Percentiles rank a stretch among this genome's conserved stretches.
Conservation (phyloP, 2,113 vertebrate species). For the Melozone crissalis region DNA sequence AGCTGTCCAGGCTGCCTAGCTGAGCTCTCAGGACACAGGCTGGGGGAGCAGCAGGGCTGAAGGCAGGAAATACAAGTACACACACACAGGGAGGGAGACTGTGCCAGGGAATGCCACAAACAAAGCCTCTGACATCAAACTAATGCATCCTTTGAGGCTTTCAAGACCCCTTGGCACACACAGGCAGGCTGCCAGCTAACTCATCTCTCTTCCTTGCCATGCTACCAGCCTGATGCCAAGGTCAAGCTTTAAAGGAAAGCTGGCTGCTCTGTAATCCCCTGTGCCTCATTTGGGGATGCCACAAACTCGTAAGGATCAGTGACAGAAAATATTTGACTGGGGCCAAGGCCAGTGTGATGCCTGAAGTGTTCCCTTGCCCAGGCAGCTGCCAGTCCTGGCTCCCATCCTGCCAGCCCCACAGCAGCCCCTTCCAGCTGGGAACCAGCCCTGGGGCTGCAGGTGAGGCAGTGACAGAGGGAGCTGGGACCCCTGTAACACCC, state of each 20-base stretch:
- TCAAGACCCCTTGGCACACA: constrained; percentile 1
- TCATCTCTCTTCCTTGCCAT: constrained; percentile 27
- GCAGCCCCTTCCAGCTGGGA: background rate
- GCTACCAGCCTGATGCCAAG: constrained; percentile 45
- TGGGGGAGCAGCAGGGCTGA: background rate
- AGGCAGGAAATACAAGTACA: background rate
- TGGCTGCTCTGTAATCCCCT: constrained; percentile 28
- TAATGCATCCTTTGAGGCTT: constrained; percentile 47
- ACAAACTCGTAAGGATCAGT: background rate
- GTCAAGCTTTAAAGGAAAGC: constrained; percentile 35
- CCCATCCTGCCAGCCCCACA: background rate
- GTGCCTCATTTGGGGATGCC: constrained; percentile 29
- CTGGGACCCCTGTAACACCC: background rate
- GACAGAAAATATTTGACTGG: background rate
- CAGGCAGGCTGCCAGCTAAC: constrained; percentile 44
- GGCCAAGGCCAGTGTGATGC: background rate
- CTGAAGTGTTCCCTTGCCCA: background rate
- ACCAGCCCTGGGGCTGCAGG: background rate
- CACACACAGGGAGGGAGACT: background rate
- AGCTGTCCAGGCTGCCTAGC: background rate
- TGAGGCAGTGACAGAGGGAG: background rate
- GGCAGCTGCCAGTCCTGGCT: background rate
- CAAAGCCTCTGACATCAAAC: constrained; percentile 41
- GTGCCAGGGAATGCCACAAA: background rate
- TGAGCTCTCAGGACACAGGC: background rate